Evolutionary conservation across 2,113 vertebrate genomes (phyloP), one percentile per base, ranked within the genome.

Genomic region (Cricetomys ansorgei): DNA sequence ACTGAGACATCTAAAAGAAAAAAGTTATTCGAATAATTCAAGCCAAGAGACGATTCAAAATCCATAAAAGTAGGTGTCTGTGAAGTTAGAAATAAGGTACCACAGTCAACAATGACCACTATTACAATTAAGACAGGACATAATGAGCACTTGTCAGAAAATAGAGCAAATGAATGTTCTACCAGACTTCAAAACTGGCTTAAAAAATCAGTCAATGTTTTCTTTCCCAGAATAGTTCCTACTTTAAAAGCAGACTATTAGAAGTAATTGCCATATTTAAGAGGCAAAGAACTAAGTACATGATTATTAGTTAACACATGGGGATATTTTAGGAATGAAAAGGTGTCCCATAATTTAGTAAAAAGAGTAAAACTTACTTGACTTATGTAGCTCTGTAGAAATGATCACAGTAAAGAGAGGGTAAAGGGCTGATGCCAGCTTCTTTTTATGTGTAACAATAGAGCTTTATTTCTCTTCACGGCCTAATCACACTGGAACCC

Each of bases 301-400:
- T 64, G n/a, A 16, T 81, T 84, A 62, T 92, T 65, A 88, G 53
- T 80, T 43, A 88, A 57, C 53, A 88, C 9, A 27, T 3, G 31
- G 62, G 40, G 55, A 53, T 83, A 88, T 55, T 80, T 94, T 88
- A 96, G 91, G 80, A 96, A 92, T 27, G 37, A 45, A 40, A 92
- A 40, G 16, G 5, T 81, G 23, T 72, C 91, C 85, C n/a, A 73
- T 65, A 69, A 89, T 67, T 80, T 64, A 64, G 69, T 34, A 50
- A 67, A 67, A 91, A 76, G 21, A 55, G 43, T 50, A 27, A 89
- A 89, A 79, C 7, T 19, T 67, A 21, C 9, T 64, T 37, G 83
- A n/a, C 1, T 72, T 65, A 21, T 37, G 48, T 75, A 40, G 25
- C 73, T 92, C 31, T 62, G 5, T 50, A 15, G n/a, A 31, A 45